A percentile compares a stretch with the other conserved stretches of the same genome.
These are phyloP conservation scores for Lepilemur septentrionalis DNA, from an alignment of 2,797 vertebrate genomes.

Conservation along the genomic window DNA sequence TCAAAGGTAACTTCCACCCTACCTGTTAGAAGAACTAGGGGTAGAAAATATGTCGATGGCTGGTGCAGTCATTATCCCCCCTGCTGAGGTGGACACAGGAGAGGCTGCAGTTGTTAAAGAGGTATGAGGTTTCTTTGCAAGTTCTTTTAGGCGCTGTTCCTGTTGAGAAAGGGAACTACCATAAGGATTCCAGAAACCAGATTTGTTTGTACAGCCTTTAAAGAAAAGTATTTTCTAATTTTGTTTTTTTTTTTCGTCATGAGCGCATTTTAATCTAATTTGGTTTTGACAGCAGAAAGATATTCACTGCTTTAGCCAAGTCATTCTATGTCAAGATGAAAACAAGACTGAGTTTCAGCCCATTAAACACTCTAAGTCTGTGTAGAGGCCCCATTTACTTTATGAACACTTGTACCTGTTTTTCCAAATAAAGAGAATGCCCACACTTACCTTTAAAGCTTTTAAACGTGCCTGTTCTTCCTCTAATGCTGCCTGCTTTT, in stretches of 20 bases:
- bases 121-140: slow-evolving; percentile 96
- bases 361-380: slow-evolving; percentile 28
- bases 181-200: slow-evolving; percentile 72
- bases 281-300: slow-evolving; percentile 11
- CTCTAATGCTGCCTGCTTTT: slow-evolving; percentile 98
- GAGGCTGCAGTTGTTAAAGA: slow-evolving; percentile 97
- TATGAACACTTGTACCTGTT: not conserved
- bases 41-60: slow-evolving; percentile 98
- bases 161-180: slow-evolving; percentile 80
- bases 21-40: slow-evolving; percentile 98
- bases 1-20: slow-evolving; percentile 17
- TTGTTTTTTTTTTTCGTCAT: not conserved
- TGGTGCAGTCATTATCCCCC: slow-evolving; percentile 94
- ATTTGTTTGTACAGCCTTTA: not conserved
- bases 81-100: slow-evolving; percentile 94
- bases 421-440: slow-evolving; percentile 10
- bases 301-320: not conserved
- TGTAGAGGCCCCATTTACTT: not conserved
- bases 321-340: not conserved
- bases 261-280: not conserved
- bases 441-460: slow-evolving; percentile 91
- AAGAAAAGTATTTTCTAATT: slow-evolving; percentile 14
- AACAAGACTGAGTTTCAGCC: not conserved
- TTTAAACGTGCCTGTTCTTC: slow-evolving; percentile 97
- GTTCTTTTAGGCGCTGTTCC: slow-evolving; percentile 98